phyloP scores from a whole-genome alignment of 2,113 vertebrate species.

The Otis tarda region DNA sequence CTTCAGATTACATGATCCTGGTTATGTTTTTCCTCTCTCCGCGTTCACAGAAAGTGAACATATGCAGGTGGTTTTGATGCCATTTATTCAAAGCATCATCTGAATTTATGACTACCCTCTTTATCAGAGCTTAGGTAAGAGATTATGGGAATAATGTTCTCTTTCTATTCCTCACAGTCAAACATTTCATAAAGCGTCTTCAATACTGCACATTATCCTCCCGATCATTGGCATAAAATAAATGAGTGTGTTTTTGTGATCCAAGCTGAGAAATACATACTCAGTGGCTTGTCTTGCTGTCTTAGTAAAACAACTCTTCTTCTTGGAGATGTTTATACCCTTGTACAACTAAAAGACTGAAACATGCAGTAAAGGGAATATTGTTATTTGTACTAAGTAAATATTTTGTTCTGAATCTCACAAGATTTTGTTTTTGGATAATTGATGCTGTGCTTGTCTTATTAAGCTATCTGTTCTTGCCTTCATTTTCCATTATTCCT shows the following conservation, averaged over 20 bases:
- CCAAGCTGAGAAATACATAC: not conserved
- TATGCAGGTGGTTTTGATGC: not conserved
- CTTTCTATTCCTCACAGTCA: not conserved
- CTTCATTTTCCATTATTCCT: not conserved
- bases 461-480: not conserved
- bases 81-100: not conserved
- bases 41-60: not conserved
- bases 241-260: not conserved
- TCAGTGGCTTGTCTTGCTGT: not conserved
- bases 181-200: not conserved
- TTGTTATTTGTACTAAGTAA: not conserved
- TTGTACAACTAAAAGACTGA: not conserved
- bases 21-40: not conserved
- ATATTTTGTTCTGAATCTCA: not conserved
- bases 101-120: not conserved
- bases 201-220: not conserved
- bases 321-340: not conserved
- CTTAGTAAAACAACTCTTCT: not conserved
- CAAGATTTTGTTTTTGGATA: not conserved
- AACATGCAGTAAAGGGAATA: not conserved
- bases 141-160: not conserved
- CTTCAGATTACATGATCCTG: not conserved
- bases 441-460: not conserved
- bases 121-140: not conserved
- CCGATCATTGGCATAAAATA: not conserved